Evolutionary conservation across 2,797 vertebrate genomes (phyloP).

Genomic region (Avahi laniger): DNA sequence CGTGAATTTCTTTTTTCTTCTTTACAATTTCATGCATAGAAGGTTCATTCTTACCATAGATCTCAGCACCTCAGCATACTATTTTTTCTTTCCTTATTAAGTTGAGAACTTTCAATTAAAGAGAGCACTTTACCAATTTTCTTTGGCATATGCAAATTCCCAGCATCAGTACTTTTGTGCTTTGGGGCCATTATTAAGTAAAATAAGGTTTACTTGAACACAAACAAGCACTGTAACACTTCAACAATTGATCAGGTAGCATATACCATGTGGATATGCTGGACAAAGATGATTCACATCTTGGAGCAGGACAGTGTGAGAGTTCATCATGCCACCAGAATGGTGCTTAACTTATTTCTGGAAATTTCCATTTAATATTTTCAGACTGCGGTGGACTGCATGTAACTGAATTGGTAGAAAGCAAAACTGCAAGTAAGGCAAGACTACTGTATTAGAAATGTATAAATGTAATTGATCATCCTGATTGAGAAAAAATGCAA

Average conservation of each 20-base stretch:
- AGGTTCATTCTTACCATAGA: neutral
- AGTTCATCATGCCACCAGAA: neutral
- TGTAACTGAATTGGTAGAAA: neutral
- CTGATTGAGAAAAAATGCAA: neutral
- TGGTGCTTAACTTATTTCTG: neutral
- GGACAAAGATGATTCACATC: neutral
- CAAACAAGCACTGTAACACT: neutral
- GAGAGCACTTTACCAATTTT: neutral
- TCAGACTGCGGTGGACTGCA: neutral
- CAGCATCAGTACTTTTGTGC: neutral
- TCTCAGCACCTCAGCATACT: neutral
- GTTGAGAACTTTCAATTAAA: neutral
- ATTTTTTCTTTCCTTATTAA: neutral
- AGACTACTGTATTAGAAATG: neutral
- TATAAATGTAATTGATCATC: neutral
- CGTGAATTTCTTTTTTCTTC: neutral
- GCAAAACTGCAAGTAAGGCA: neutral
- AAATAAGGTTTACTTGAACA: neutral
- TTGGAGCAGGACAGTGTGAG: neutral
- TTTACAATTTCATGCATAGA: neutral
- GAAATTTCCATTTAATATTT: neutral
- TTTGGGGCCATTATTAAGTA: neutral
- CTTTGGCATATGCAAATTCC: neutral
- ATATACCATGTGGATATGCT: neutral
- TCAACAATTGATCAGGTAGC: neutral